Base-by-base conservation (phyloP, 2,113 vertebrate genomes). In the Entelurus aequoreus region DNA sequence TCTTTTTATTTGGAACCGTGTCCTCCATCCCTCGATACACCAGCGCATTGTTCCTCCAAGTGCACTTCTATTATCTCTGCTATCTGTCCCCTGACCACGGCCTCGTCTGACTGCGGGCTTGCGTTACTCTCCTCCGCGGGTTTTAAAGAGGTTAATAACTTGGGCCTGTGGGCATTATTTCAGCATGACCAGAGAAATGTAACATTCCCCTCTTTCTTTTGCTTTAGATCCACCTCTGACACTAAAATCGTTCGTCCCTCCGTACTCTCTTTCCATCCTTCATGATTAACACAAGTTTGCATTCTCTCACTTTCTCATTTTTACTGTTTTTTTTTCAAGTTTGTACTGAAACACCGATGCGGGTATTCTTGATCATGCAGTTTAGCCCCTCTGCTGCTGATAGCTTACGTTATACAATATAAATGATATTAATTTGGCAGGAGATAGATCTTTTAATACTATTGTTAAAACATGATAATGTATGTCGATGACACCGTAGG, bases 101-200 rank as follows among this genome's bases (percentile, higher is more conserved):
- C 74, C 69, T 60, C 74, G 80, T 76, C 83, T 82, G 83, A 80
- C 85, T 85, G 64, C 68, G 78, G 66, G 79, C 85, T 83, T 54
- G 71, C 14, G 62, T 74, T 72, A 60, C 69, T 75, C 75, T 76
- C 71, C 80, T 86, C 77, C 65, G 78, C 83, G 74, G 78, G 85
- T 78, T 89, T 88, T 84, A 85, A 82, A 86, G 80, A 90, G 91
- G 91, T 92, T 91, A 91, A 91, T 91, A 90, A 91, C 88, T 85
- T 86, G 88, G 84, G 87, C 89, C 84, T 87, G 71, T 66, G 76
- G 89, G 89, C 87, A 89, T 92, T 90, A 91, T 90, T 91, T 91
- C 89, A 84, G 79, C 81, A 68, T 69, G 78, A 75, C 72, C 74
- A 71, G 73, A 81, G 81, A 90, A 89, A 84, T 84, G 84, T 87